Base-by-base conservation (phyloP, 2,888 invertebrate species). In the Doris montereyensis region DNA sequence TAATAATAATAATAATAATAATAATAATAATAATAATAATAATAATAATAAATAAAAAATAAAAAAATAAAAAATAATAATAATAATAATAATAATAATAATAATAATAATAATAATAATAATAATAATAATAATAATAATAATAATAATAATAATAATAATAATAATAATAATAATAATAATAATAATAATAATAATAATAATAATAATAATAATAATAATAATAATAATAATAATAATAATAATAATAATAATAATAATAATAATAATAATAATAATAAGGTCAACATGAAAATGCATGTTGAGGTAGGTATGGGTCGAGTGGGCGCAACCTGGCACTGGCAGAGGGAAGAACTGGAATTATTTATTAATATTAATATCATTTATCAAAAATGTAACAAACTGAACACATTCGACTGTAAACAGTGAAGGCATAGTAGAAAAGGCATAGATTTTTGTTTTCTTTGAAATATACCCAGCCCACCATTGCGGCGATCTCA, bases 1-100 rank as follows among this genome's bases (percentile, higher is more conserved):
- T 21, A 32, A 79, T 30, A 81, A 67, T 58, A 76, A 81, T 81
- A 83, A 41, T 41, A 41, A 41, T 41, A 41, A 41, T 41, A 41
- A 41, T 41, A 41, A 41, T 41, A 41, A 41, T 41, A 41, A 41
- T 41, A 41, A 41, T 41, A 41, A 41, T 41, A 41, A 41, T 41
- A 41, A 41, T 41, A 41, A 41, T 41, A 41, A 41, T 41, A 41
- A 41, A 10, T 10, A 41, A 10, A 41, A 41, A 10, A 41, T 10
- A 10, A 41, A 41, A 10, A 41, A 10, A 41, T 10, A 10, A 41
- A 41, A 10, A 41, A 41, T 41, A 41, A 41, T 41, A 41, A 41
- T 41, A 41, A 41, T 41, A 41, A 41, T 41, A 41, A 41, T 41
- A 41, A 41, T 41, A 41, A 41, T 41, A 41, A 41, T 41, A 41